These are phyloP conservation scores for Tribolium madens DNA, from an alignment of 1,140 invertebrate species.

Conservation along the genomic window DNA sequence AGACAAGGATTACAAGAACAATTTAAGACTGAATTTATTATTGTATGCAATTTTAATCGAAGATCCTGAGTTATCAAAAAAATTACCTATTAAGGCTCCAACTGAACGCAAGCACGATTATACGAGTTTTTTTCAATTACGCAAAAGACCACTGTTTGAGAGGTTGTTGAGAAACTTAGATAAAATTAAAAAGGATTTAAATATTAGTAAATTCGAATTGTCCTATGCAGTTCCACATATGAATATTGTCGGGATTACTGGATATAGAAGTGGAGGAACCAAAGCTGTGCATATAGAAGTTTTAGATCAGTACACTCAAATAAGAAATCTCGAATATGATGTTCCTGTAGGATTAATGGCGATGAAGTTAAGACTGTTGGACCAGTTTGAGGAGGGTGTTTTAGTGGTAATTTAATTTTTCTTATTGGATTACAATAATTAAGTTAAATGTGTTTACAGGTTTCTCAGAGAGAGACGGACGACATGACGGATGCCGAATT, in stretches of 20 bases:
- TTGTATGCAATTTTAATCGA: slow-evolving; percentile 61
- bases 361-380: slow-evolving; percentile 60
- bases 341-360: slow-evolving; percentile 60
- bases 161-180: slow-evolving; percentile 56
- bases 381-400: slow-evolving; percentile 56
- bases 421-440: neutral
- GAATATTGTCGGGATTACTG: slow-evolving; percentile 62
- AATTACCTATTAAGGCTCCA: slow-evolving; percentile 50
- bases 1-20: slow-evolving; percentile 20
- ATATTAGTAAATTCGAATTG: slow-evolving; percentile 54
- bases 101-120: neutral
- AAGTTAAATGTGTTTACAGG: neutral
- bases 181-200: slow-evolving; percentile 22
- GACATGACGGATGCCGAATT: slow-evolving; percentile 52
- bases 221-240: slow-evolving; percentile 60
- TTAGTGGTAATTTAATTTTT: slow-evolving; percentile 57
- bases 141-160: slow-evolving; percentile 55
- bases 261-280: slow-evolving; percentile 59
- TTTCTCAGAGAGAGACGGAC: slow-evolving; percentile 47
- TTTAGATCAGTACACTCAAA: slow-evolving; percentile 59
- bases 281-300: slow-evolving; percentile 62
- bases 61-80: slow-evolving; percentile 55
- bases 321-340: slow-evolving; percentile 58
- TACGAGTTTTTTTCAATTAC: slow-evolving; percentile 54
- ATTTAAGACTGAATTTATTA: slow-evolving; percentile 60